phyloP scores from a whole-genome alignment of 2,888 invertebrate species.

The Chymomyza procnemis region DNA sequence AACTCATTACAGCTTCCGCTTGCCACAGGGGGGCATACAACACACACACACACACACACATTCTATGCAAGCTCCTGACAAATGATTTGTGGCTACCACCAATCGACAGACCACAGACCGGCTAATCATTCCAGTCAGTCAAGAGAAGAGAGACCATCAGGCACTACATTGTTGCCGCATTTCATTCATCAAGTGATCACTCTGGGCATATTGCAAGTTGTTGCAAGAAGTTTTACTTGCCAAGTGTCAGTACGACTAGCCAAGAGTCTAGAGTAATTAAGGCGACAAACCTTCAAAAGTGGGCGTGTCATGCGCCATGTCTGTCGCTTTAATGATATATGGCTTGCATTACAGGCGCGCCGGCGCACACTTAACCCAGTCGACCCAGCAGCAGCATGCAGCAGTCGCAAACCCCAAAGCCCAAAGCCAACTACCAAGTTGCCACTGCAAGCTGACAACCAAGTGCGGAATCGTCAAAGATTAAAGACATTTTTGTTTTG shows the following conservation, averaged over 20 bases:
- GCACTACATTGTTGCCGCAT: not conserved
- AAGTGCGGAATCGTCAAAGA: constrained; percentile 57
- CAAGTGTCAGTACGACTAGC: not conserved
- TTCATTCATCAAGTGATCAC: constrained; percentile 55
- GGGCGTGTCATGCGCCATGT: constrained; percentile 55
- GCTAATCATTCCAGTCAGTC: not conserved
- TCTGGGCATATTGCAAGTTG: constrained; percentile 24
- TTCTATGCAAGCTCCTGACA: constrained; percentile 63
- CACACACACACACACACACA: constrained; percentile 37
- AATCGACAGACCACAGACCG: constrained; percentile 32
- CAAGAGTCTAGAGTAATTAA: constrained; percentile 71
- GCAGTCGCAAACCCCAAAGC: constrained; percentile 1
- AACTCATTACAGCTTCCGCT: constrained; percentile 73
- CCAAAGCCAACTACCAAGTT: not conserved
- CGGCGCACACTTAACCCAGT: constrained; percentile 25
- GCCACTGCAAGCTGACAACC: constrained; percentile 17
- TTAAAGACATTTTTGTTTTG: constrained; percentile 68
- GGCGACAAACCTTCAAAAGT: constrained; percentile 67
- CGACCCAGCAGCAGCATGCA: not conserved
- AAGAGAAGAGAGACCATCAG: not conserved
- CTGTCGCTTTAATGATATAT: constrained; percentile 49
- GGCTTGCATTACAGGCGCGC: constrained; percentile 42
- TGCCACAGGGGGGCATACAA: constrained; percentile 39
- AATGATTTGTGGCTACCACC: constrained; percentile 54
- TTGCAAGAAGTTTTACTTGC: not conserved